These are phyloP conservation scores for Sminthurides aquaticus DNA, from an alignment of 2,888 invertebrate genomes.

Conservation along the genomic window DNA sequence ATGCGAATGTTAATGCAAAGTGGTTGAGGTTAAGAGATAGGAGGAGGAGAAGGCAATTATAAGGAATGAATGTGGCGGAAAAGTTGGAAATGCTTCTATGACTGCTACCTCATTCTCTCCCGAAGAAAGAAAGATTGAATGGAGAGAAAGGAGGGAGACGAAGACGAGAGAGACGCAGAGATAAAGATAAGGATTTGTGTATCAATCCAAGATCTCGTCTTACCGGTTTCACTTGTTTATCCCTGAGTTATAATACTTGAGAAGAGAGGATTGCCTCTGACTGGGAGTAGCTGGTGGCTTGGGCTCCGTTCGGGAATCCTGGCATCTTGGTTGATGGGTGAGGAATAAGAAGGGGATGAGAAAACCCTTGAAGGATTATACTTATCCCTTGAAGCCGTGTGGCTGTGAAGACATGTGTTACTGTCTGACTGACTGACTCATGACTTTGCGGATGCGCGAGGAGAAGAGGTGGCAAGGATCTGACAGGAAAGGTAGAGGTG, in stretches of 20 bases:
- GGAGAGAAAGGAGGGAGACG: slow-evolving; percentile 3
- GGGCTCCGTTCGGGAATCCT: too few species aligned
- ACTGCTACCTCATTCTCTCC: neutral
- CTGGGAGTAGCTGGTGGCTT: too few species aligned
- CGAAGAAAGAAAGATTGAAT: slow-evolving; percentile 7
- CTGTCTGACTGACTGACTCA: neutral
- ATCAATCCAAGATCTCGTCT: slow-evolving; percentile 42
- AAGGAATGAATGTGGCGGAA: neutral
- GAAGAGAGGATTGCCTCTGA: too few species aligned
- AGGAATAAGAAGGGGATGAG: too few species aligned
- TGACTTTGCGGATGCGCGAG: neutral
- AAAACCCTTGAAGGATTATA: neutral
- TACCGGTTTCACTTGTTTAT: slow-evolving; percentile 43
- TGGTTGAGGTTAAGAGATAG: neutral
- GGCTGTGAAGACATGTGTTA: neutral
- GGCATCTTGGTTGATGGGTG: too few species aligned
- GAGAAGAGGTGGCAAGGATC: neutral
- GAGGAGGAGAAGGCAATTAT: neutral
- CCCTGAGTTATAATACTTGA: too few species aligned
- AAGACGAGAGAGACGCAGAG: slow-evolving; percentile 8
- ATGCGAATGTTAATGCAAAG: neutral
- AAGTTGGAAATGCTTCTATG: neutral
- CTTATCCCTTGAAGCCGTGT: neutral
- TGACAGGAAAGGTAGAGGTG: neutral
- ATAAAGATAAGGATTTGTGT: slow-evolving; percentile 34